A percentile compares a stretch with the other conserved stretches of the same genome.
These are phyloP conservation scores for Indri indri DNA, from an alignment of 2,113 vertebrate species.

Conservation along the genomic window DNA sequence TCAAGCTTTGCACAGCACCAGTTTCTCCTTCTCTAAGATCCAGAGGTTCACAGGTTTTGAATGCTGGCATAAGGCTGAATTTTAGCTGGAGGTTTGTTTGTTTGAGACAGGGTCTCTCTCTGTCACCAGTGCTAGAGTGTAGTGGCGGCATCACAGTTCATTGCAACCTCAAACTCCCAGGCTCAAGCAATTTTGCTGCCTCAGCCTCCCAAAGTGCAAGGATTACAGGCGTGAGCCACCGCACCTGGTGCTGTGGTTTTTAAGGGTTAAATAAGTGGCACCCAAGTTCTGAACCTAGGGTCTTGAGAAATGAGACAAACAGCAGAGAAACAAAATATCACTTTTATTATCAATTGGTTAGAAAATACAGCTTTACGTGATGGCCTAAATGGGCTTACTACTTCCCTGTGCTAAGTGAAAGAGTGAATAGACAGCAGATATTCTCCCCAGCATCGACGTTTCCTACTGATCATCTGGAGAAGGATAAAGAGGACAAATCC, in stretches of 20 bases:
- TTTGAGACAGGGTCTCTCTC: not conserved
- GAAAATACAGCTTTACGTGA: not conserved
- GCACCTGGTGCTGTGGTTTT: not conserved
- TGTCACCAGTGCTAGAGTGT: not conserved
- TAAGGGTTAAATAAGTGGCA: not conserved
- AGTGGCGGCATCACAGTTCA: too few relatives aligned
- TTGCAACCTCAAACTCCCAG: too few relatives aligned
- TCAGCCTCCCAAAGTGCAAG: not conserved
- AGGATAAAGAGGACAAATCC: not conserved
- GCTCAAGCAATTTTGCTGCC: not conserved
- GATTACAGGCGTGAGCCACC: too few relatives aligned
- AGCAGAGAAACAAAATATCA: not conserved
- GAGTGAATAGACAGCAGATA: not conserved
- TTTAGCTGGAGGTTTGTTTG: not conserved
- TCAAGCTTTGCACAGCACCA: not conserved
- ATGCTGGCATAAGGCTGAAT: not conserved
- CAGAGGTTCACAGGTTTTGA: not conserved
- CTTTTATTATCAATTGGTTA: not conserved
- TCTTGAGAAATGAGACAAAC: conserved; percentile 8
- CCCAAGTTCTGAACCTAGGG: not conserved
- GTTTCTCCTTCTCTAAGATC: not conserved
- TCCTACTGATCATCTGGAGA: not conserved
- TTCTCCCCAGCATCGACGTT: not conserved
- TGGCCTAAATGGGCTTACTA: not conserved
- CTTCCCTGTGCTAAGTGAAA: not conserved